Base-by-base conservation (phyloP, 2,113 vertebrate genomes). In the Hemibates koningsi region DNA sequence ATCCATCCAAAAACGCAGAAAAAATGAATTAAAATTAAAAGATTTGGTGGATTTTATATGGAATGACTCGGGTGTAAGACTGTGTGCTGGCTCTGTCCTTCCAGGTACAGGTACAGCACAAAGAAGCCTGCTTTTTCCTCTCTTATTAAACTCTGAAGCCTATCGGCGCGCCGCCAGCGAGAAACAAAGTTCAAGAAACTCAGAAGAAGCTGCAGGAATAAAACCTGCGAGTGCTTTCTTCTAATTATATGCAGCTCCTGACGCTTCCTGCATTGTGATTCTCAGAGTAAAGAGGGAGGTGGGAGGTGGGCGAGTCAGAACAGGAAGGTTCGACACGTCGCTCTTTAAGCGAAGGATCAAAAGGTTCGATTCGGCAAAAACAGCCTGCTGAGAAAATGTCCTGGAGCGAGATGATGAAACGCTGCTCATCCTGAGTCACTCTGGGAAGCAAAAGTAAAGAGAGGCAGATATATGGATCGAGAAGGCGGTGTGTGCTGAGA, bases 401-500 rank as follows among this genome's bases (percentile, higher is more conserved):
- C 71, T 50, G 71, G 71, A 78, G 71, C 27, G 1, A 80, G 53
- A 80, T 24, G 90, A 88, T 86, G 86, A 88, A 73, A 71, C 38
- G 79, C 83, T 38, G 80, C 71, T 52, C 8, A 6, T 50, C 66
- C 84, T 21, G 48, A 86, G 79, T 16, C 80, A 48, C 38, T 66
- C 84, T 52, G 88, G 84, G 59, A 86, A 80, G 59, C 59, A 83
- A 89, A 59, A 80, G 53, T 7, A 36, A 73, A 59, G 41, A 73
- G 5, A 34, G n/a, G 11, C 8, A 48, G 21, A 71, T 29, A 14
- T 4, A 52, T 52, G 45, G 71, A 48, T 48, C 0, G 27, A 32
- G 45, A 50, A 50, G 68, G 38, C 0, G 8, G 21, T 27, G 68
- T 45, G 68, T 73, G 38, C 5, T 45, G 68, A 17, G 68, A 66